Evolutionary conservation across 2,113 vertebrate species (phyloP), one percentile per base, ranked within the genome.

Genomic region (Turdus rufiventris): DNA sequence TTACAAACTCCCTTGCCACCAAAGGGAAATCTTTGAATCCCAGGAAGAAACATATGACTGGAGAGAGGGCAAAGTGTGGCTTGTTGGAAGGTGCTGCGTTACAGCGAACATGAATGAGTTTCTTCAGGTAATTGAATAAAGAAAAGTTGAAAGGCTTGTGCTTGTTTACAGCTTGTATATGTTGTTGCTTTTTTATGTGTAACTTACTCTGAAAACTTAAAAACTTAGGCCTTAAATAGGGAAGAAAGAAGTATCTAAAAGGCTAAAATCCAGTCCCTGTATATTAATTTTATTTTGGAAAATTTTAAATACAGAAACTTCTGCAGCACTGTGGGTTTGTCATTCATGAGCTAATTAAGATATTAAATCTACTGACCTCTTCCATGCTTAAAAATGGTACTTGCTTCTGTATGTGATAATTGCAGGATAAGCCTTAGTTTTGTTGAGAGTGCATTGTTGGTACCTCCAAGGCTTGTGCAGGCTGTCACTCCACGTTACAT

Each of bases 401-500:
- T 91, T 85, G 8, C 26, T 91, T 87, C 43, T 95, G 14, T 74
- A 6, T 67, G 56, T 60, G 63, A 19, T 76, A 60, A 79, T 53
- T 48, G 34, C 79, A 63, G 33, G 17, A 40, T 34, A 61, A 62
- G 68, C 70, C 71, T 65, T 63, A 25, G 31, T 79, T 96, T 89
- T 94, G 81, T 79, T 8, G 3, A 28, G 74, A 57, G 47, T 47
- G 58, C 43, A 43, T 88, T 91, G 36, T 20, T 51, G 60, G 45
- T 57, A 10, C 31, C 23, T n/a, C 20, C 36, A 17, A 7, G 45
- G 5, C 0, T 50, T 14, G 25, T n/a, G 9, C 40, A 38, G 40
- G 26, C 61, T 67, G 63, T 61, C 15, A 53, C 48, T 14, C 11
- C 6, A 0, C 0, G 0, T 12, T 45, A 16, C 1, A 0, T 15